phyloP scores from a whole-genome alignment of 1,140 invertebrate species.

The Hycleus phaleratus region DNA sequence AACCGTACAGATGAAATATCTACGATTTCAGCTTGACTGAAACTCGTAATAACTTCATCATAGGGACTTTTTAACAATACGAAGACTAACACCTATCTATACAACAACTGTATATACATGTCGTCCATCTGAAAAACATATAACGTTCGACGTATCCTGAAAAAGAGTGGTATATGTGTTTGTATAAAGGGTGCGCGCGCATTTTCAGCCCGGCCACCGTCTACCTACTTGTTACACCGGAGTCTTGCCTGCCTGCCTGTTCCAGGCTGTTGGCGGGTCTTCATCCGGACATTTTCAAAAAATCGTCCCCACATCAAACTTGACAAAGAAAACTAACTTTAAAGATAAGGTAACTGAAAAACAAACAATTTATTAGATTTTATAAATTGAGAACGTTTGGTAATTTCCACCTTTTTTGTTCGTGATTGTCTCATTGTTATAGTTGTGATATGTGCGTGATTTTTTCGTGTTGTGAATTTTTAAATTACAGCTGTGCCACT shows the following conservation, averaged over 20 bases:
- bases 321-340: too few relatives aligned
- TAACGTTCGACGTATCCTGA: slow-evolving; percentile 18
- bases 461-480: slow-evolving; percentile 14
- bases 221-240: slow-evolving; percentile 41
- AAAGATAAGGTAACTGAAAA: not conserved
- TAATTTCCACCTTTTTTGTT: not conserved
- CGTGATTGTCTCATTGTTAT: not conserved
- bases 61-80: too few relatives aligned
- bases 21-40: too few relatives aligned
- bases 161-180: too few relatives aligned
- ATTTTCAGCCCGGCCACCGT: slow-evolving; percentile 27
- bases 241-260: slow-evolving; percentile 32
- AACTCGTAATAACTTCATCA: too few relatives aligned
- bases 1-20: too few relatives aligned
- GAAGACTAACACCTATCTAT: slow-evolving; percentile 8
- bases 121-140: not conserved
- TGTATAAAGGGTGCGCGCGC: slow-evolving; percentile 28
- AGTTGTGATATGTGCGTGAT: slow-evolving; percentile 20
- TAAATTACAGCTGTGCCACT: not conserved
- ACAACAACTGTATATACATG: slow-evolving; percentile 18
- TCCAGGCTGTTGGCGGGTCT: slow-evolving; percentile 29
- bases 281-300: slow-evolving; percentile 11
- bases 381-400: too few relatives aligned
- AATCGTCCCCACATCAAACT: not conserved
- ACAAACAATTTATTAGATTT: too few relatives aligned